Conservation (phyloP, 2,888 invertebrate species). For the Protonemura montana region DNA sequence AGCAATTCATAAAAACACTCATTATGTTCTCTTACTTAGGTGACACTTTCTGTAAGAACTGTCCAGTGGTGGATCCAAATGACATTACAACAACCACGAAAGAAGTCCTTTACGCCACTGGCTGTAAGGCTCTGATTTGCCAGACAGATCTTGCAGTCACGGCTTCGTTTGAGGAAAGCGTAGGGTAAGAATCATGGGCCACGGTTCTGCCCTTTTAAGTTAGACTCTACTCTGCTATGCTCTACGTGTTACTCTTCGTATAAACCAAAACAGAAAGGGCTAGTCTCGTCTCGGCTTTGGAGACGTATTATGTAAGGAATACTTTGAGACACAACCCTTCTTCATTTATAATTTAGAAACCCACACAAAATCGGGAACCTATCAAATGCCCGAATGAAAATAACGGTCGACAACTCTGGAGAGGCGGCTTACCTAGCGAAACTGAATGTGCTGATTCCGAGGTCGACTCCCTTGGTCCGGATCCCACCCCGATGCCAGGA, state of each 20-base stretch:
- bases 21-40: background rate
- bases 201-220: no score
- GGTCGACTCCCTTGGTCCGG: constrained; percentile 51
- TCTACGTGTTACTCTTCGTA: no score
- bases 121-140: constrained; percentile 64
- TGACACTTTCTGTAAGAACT: constrained; percentile 49
- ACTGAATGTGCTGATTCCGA: constrained; percentile 47
- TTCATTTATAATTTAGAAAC: constrained; percentile 14
- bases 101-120: constrained; percentile 57
- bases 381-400: constrained; percentile 48
- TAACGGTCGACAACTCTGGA: constrained; percentile 50
- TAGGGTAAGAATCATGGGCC: constrained; percentile 16
- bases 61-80: constrained; percentile 49
- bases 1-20: background rate
- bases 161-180: constrained; percentile 46
- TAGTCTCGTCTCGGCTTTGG: no score
- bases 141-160: constrained; percentile 61
- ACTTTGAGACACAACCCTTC: background rate
- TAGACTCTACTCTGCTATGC: no score
- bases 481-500: constrained; percentile 52
- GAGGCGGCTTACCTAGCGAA: constrained; percentile 53
- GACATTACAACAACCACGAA: background rate
- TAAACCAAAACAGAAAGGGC: no score
- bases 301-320: background rate
- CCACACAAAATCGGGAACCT: constrained; percentile 50